phyloP scores from a whole-genome alignment of 2,797 vertebrate genomes.

The Paratrypauchen microcephalus region DNA sequence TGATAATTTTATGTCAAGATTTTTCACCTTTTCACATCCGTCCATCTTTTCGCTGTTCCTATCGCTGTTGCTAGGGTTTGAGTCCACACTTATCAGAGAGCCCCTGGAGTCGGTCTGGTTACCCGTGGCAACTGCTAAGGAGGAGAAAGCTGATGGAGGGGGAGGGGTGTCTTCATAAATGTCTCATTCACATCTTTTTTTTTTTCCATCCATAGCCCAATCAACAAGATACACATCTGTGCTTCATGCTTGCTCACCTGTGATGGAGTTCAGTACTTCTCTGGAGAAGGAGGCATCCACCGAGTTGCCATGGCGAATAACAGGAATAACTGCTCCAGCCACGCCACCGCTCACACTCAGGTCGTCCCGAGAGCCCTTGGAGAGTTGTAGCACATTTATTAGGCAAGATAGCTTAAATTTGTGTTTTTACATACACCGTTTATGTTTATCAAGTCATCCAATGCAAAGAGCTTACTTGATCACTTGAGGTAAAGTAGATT shows the following conservation, averaged over 20 bases:
- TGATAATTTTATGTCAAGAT: neutral
- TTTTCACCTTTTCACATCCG: conserved; percentile 91
- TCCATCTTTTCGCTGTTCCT: conserved; percentile 94
- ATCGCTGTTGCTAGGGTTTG: conserved; percentile 94
- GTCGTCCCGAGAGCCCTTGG: conserved; percentile 93
- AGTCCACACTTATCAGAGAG: conserved; percentile 96
- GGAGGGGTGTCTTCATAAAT: conserved; percentile 24
- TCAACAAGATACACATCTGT: conserved; percentile 6
- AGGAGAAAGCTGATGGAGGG: conserved; percentile 90
- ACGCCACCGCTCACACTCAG: conserved; percentile 85
- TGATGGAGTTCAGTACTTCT: conserved; percentile 98
- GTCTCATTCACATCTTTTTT: conserved; percentile 27
- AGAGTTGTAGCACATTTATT: neutral
- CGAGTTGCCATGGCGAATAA: conserved; percentile 89
- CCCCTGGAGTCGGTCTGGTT: conserved; percentile 95
- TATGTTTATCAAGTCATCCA: neutral
- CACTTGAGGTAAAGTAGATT: conserved; percentile 88
- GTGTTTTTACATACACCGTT: neutral
- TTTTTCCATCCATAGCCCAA: conserved; percentile 19
- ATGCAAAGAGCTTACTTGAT: conserved; percentile 81
- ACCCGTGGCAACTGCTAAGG: conserved; percentile 91
- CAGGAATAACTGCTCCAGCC: conserved; percentile 75
- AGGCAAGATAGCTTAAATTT: neutral
- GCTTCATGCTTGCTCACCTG: conserved; percentile 77
- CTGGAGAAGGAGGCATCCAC: conserved; percentile 96